phyloP scores from a whole-genome alignment of 1,140 invertebrate genomes.

The Protaetia brevitarsis region DNA sequence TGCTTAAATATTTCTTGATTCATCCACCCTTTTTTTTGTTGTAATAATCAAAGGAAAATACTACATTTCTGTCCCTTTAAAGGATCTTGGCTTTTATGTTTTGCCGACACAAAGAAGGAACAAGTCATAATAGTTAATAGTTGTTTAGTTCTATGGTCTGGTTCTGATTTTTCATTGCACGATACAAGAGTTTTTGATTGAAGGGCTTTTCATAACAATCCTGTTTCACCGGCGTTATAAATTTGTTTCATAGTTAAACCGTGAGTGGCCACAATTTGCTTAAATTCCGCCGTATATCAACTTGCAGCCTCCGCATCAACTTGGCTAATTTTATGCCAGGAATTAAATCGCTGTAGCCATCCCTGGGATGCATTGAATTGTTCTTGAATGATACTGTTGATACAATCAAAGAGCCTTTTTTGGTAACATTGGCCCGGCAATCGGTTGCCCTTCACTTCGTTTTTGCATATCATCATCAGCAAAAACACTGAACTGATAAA shows the following conservation, averaged over 20 bases:
- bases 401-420: no score
- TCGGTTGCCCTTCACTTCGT: no score
- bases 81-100: conserved; percentile 22
- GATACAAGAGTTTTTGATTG: background rate
- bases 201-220: background rate
- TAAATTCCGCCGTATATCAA: no score
- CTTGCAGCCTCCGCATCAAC: background rate
- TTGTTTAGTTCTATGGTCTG: conserved; percentile 19
- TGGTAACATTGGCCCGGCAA: no score
- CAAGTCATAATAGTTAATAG: conserved; percentile 23
- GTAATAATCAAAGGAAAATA: background rate
- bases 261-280: no score
- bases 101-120: conserved; percentile 21
- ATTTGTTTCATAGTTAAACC: no score
- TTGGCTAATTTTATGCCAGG: background rate
- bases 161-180: background rate
- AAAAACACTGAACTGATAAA: no score
- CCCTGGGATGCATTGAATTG: background rate
- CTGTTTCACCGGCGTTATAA: no score
- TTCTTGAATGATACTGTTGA: no score
- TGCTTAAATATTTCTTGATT: no score
- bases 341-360: conserved; percentile 12
- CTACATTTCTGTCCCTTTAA: background rate
- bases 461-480: no score
- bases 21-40: conserved; percentile 1